Base-by-base conservation (phyloP, 1,140 invertebrate genomes). In the Panagrolaimus sp. region DNA sequence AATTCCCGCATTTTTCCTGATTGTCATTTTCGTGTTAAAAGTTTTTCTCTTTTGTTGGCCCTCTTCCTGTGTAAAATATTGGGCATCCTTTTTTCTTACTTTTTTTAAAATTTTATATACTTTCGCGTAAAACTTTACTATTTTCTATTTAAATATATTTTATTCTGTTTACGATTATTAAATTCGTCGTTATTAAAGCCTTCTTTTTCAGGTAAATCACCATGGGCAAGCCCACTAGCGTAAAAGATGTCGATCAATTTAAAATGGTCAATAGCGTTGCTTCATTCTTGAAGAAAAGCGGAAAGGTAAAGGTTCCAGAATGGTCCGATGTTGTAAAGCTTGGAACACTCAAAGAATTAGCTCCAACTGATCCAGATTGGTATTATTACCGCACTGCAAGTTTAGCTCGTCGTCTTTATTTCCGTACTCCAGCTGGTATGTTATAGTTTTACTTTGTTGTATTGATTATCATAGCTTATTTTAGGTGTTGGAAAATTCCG, bases 301-400 rank as follows among this genome's bases (percentile, higher is more conserved):
- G 95, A 73, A 98, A 98, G 86, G 88, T 98, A 84, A 93, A 92
- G 85, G 90, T 96, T 32, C 96, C 96, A 71, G 94, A 98, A 83
- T 96, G 94, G 89, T 90, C 93, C 73, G 94, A 98, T 84, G 88
- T 97, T 63, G 93, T 98, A 0, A 98, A 98, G 84, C 91, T 92
- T 24, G 93, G 90, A 65, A 89, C 89, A 76, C 91, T 90, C 87
- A 98, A 98, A 14, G 95, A 98, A 85, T 85, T 98, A 74, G 92
- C 94, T 52, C 96, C 96, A 0, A 95, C 94, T 78, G 93, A 98
- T 85, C 91, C 92, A 63, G 96, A 98, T 83, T 98, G 95, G 95
- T 98, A 91, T 84, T 97, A 92, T 83, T 90, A 91, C 47, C 87
- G 96, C 75, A 93, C 93, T 86, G 86, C 67, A 76, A 84, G 92